Evolutionary conservation across 2,888 invertebrate species (phyloP).

Genomic region (Cinara cedri): DNA sequence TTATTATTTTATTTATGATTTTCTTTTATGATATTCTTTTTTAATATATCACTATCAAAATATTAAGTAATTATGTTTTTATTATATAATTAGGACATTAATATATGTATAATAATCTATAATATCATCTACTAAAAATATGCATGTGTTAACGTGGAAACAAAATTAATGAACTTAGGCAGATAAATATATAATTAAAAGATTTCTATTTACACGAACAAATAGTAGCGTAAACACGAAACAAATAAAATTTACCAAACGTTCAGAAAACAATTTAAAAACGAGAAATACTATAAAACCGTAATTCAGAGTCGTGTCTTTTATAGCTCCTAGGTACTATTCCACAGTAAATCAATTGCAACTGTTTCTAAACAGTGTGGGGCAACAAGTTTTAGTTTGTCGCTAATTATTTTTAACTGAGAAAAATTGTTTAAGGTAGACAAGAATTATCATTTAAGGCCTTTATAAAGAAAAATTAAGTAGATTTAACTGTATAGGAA

Average conservation of each 20-base stretch:
- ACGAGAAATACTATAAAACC: constrained; percentile 11
- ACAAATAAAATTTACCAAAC: constrained; percentile 8
- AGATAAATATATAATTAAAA: neutral
- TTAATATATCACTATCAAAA: too few relatives aligned
- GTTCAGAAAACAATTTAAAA: constrained; percentile 5
- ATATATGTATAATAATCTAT: too few relatives aligned
- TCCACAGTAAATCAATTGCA: constrained; percentile 24
- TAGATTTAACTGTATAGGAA: too few relatives aligned
- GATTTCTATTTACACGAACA: neutral
- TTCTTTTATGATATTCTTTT: too few relatives aligned
- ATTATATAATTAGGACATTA: too few relatives aligned
- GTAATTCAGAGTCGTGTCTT: constrained; percentile 1
- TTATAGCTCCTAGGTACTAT: constrained; percentile 15
- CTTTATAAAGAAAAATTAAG: neutral
- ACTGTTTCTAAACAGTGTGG: neutral
- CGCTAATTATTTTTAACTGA: constrained; percentile 25
- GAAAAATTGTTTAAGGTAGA: neutral
- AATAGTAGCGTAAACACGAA: neutral
- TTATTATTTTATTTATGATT: too few relatives aligned
- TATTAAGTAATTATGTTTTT: too few relatives aligned
- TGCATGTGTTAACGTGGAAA: too few relatives aligned
- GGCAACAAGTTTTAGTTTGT: constrained; percentile 25
- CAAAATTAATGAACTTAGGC: neutral
- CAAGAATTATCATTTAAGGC: neutral
- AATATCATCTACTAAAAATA: too few relatives aligned